Evolutionary conservation across 2,113 vertebrate species (phyloP), one percentile per base, ranked within the genome.

Genomic region (Tetrao urogallus): DNA sequence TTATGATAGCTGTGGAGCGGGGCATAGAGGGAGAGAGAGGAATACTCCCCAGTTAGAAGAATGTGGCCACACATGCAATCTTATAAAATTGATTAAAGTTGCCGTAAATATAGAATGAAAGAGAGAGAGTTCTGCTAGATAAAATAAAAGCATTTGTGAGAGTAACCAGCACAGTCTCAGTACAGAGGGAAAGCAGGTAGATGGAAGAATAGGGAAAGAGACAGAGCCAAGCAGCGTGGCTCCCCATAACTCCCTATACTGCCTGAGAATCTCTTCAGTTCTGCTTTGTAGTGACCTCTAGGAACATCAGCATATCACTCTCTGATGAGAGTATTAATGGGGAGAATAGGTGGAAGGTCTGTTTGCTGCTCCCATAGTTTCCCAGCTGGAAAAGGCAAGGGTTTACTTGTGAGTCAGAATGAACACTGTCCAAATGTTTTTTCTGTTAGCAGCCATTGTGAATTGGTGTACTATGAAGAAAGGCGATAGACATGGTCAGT

Each of bases 251-350:
- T 75, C 36, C 82, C 30, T 28, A 5, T 21, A 3, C 24, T 42
- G 56, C 36, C 38, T 76, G 30, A 72, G 43, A 50, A 38, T 1
- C 2, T 19, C 38, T 58, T 38, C 6, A 75, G 22, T 89, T 82
- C 82, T 79, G 56, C 57, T 92, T 82, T 79, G 73, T 67, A 70
- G 77, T 86, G 82, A 89, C 61, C 67, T 79, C 82, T 65, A 74
- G 82, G 72, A 72, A 64, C 61, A 48, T 19, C 11, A 64, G 21
- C 43, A 78, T 30, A 65, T 45, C 56, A n/a, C 27, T 27, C 54
- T 61, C 47, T 50, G 63, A 20, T 48, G 72, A 61, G 34, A 75
- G 32, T 58, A 4, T 45, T 38, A n/a, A 13, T 11, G 22, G 43
- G 16, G 25, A 34, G 47, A 67, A 28, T 8, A 24, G 69, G 42